A percentile compares a stretch with the other conserved stretches of the same genome.
phyloP scores from a whole-genome alignment of 2,888 invertebrate species.

The Trichogramma evanescens region DNA sequence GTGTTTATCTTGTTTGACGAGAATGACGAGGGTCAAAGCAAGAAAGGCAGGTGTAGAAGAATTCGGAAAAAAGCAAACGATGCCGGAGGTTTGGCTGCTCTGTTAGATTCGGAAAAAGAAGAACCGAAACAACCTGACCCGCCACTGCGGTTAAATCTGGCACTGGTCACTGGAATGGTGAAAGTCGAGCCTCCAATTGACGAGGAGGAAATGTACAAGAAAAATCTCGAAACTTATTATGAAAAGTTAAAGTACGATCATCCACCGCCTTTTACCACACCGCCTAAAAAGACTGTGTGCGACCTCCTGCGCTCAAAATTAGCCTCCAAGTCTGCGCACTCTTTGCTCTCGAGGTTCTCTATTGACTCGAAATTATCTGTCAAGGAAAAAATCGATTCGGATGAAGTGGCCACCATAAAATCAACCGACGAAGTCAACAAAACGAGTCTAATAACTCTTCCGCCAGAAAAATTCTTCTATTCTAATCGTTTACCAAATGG shows the following conservation, averaged over 20 bases:
- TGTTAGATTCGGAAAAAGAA: conserved; percentile 21
- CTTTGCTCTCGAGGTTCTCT: conserved; percentile 42
- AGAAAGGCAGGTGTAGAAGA: conserved; percentile 11
- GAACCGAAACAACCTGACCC: conserved; percentile 34
- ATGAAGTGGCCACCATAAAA: conserved; percentile 2
- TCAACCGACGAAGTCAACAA: conserved; percentile 1
- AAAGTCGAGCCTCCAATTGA: conserved; percentile 26
- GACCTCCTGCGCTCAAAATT: conserved; percentile 37
- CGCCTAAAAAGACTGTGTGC: conserved; percentile 33
- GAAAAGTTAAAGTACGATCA: conserved; percentile 38
- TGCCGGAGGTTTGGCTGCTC: conserved; percentile 20
- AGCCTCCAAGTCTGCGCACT: conserved; percentile 38
- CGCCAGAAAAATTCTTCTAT: conserved; percentile 35
- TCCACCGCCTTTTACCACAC: conserved; percentile 38
- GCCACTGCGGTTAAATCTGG: conserved; percentile 36
- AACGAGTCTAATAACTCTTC: conserved; percentile 37
- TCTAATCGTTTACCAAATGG: conserved; percentile 34
- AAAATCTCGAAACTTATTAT: conserved; percentile 25
- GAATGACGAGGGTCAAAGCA: background rate
- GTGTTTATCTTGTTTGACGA: background rate
- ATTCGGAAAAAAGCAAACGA: background rate
- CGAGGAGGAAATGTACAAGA: conserved; percentile 18
- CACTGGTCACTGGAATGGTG: conserved; percentile 36
- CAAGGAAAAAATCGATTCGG: conserved; percentile 27
- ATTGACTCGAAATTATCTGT: conserved; percentile 38